These are phyloP conservation scores for Sinocyclocheilus maitianheensis DNA, from an alignment of 2,113 vertebrate genomes.

Conservation along the genomic window DNA sequence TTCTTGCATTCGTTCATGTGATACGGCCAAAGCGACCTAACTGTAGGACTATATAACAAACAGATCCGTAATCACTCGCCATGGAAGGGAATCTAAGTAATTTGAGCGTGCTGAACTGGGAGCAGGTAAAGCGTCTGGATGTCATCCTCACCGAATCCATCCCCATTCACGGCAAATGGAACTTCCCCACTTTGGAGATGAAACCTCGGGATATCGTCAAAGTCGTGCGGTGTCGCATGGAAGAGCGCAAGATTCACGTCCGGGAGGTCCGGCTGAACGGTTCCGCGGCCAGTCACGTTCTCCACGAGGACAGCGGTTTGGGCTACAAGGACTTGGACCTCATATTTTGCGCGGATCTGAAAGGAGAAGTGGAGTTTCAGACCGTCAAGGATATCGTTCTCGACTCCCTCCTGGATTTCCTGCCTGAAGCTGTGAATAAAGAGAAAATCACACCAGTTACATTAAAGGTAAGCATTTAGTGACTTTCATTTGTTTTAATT, in stretches of 20 bases:
- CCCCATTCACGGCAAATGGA: conserved; percentile 96
- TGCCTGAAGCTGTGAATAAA: conserved; percentile 97
- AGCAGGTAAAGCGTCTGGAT: conserved; percentile 96
- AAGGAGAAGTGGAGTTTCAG: conserved; percentile 92
- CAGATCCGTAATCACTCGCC: conserved; percentile 39
- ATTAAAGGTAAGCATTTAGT: conserved; percentile 84
- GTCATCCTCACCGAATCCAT: conserved; percentile 90
- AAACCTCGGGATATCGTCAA: conserved; percentile 93
- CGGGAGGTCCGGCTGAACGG: conserved; percentile 95
- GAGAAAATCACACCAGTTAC: conserved; percentile 95
- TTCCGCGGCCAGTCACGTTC: conserved; percentile 94
- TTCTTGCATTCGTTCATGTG: not conserved
- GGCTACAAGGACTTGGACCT: conserved; percentile 98
- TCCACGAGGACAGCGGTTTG: conserved; percentile 95
- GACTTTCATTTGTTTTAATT: not conserved
- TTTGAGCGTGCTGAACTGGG: conserved; percentile 94
- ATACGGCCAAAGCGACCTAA: not conserved
- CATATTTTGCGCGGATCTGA: conserved; percentile 94
- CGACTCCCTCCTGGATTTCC: conserved; percentile 94
- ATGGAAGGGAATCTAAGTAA: conserved; percentile 81
- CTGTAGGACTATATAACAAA: not conserved
- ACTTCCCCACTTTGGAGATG: conserved; percentile 96
- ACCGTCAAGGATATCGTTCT: conserved; percentile 94
- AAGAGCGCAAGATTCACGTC: conserved; percentile 85
- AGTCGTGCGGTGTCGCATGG: conserved; percentile 90